Percentiles rank a stretch among this genome's conserved stretches.
Conservation (phyloP, 2,888 invertebrate genomes). For the Cataglyphis altisquamis region DNA sequence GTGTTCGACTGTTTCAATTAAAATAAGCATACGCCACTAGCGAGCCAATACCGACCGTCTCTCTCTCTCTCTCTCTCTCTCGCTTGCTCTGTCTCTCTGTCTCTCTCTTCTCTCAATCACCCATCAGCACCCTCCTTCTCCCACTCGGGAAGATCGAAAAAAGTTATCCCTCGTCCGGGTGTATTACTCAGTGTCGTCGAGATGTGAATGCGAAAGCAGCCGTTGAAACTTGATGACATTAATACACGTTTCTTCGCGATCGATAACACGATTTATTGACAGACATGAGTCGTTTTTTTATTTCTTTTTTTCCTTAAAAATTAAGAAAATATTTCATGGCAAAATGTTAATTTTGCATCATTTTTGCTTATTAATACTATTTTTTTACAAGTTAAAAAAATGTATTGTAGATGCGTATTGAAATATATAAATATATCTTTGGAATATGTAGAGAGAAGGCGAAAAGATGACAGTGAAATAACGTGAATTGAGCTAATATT, state of each 20-base stretch:
- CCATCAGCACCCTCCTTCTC: constrained; percentile 66
- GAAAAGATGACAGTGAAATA: constrained; percentile 53
- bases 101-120: constrained; percentile 39
- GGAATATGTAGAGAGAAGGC: constrained; percentile 41
- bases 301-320: background rate
- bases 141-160: constrained; percentile 68
- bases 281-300: background rate
- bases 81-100: constrained; percentile 14
- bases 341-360: background rate
- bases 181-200: constrained; percentile 83
- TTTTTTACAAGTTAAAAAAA: background rate
- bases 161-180: constrained; percentile 76
- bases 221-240: constrained; percentile 73
- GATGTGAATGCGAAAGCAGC: constrained; percentile 84
- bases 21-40: constrained; percentile 83
- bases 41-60: constrained; percentile 73
- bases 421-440: background rate
- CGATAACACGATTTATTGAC: constrained; percentile 42
- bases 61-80: constrained; percentile 28
- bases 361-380: background rate
- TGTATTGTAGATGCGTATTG: background rate
- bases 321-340: background rate
- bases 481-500: constrained; percentile 81
- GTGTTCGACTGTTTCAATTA: constrained; percentile 84
- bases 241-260: constrained; percentile 57